Evolutionary conservation across 2,113 vertebrate species (phyloP).

Genomic region (Nyctibius bracteatus): DNA sequence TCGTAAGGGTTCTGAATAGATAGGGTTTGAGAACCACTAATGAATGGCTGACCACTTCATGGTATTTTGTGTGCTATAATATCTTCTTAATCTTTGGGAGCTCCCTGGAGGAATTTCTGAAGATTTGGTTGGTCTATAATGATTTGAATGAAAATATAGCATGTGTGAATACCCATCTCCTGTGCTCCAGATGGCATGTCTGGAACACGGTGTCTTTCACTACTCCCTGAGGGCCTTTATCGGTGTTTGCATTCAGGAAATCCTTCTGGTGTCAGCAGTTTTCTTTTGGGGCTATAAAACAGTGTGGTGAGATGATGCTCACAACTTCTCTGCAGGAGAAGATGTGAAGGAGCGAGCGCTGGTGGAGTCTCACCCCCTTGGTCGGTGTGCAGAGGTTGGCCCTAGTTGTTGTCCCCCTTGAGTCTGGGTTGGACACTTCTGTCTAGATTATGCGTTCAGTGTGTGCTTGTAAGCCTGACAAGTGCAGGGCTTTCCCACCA

Average conservation of each 20-base stretch:
- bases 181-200: background rate
- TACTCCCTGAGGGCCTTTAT: background rate
- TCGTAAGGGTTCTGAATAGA: background rate
- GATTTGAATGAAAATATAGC: background rate
- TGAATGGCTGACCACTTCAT: background rate
- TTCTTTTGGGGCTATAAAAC: background rate
- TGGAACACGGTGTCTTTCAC: background rate
- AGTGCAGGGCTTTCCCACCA: background rate
- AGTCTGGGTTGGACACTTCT: background rate
- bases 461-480: background rate
- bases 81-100: background rate
- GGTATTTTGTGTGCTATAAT: background rate
- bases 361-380: background rate
- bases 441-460: background rate
- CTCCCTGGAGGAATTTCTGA: background rate
- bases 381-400: accelerated
- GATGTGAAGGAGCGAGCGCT: background rate
- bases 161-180: background rate
- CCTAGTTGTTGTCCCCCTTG: background rate
- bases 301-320: background rate
- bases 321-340: background rate
- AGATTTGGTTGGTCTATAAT: background rate
- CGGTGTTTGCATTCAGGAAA: background rate
- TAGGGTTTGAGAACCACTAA: background rate
- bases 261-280: background rate